Evolutionary conservation across 2,888 invertebrate genomes (phyloP).

Genomic region (Hirtodrosophila cameraria): DNA sequence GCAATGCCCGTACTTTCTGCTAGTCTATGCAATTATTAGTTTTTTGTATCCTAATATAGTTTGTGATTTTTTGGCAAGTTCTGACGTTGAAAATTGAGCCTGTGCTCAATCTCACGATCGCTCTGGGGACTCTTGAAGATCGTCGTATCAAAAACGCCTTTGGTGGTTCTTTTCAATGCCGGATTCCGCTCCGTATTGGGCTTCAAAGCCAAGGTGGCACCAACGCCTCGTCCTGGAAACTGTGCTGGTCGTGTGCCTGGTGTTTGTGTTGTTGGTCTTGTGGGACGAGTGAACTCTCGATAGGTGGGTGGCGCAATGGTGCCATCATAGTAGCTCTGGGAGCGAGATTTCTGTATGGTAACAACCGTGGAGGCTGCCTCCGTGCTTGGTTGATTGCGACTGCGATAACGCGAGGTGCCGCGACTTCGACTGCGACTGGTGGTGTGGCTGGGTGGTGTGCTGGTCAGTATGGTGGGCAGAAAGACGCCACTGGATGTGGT

Average conservation of each 20-base stretch:
- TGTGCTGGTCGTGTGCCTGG: conserved; percentile 44
- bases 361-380: conserved; percentile 60
- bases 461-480: conserved; percentile 57
- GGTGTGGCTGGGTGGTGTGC: conserved; percentile 22
- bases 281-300: conserved; percentile 35
- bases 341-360: conserved; percentile 83
- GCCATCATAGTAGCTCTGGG: conserved; percentile 84
- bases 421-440: conserved; percentile 22
- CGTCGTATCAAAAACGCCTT: conserved; percentile 81
- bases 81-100: conserved; percentile 52
- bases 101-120: conserved; percentile 64
- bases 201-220: conserved; percentile 30
- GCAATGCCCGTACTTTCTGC: not conserved
- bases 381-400: conserved; percentile 10
- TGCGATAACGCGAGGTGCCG: conserved; percentile 53
- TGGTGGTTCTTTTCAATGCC: conserved; percentile 75
- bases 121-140: conserved; percentile 78
- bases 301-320: conserved; percentile 65
- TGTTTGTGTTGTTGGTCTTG: no score
- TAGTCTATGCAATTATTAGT: not conserved
- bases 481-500: conserved; percentile 46
- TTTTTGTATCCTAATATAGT: conserved; percentile 66
- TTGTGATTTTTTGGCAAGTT: conserved; percentile 83
- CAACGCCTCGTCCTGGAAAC: conserved; percentile 4
- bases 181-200: conserved; percentile 40